These are phyloP conservation scores for Pinna nobilis DNA, from an alignment of 1,140 invertebrate species.

Conservation along the genomic window DNA sequence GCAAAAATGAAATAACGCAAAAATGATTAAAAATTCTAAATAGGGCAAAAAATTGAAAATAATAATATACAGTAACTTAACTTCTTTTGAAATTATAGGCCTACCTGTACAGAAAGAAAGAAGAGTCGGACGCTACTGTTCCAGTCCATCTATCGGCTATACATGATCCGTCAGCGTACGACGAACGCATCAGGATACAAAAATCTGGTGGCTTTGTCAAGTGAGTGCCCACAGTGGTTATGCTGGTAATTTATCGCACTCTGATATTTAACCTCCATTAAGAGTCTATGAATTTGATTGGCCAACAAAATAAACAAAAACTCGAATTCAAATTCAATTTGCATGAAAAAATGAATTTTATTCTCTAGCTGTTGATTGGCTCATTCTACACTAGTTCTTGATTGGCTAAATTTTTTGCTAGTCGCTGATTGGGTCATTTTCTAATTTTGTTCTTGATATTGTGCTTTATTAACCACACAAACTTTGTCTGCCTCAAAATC, in stretches of 20 bases:
- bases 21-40: too few relatives aligned
- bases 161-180: constrained; percentile 75
- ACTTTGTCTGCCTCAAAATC: constrained; percentile 73
- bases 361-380: constrained; percentile 76
- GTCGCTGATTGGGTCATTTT: constrained; percentile 42
- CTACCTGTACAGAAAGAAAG: constrained; percentile 74
- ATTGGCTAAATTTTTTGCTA: constrained; percentile 73
- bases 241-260: neutral
- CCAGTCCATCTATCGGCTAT: constrained; percentile 74
- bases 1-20: too few relatives aligned
- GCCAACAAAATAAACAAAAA: constrained; percentile 77
- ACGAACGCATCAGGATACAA: constrained; percentile 77
- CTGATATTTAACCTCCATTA: constrained; percentile 16
- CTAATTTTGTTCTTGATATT: constrained; percentile 77
- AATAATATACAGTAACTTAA: too few relatives aligned
- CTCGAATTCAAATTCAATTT: constrained; percentile 77
- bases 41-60: too few relatives aligned
- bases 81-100: constrained; percentile 63
- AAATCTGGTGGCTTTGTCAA: constrained; percentile 76
- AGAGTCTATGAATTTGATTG: constrained; percentile 74
- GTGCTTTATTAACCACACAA: constrained; percentile 75
- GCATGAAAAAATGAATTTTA: constrained; percentile 76
- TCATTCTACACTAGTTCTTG: constrained; percentile 75
- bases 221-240: constrained; percentile 57
- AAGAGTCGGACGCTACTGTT: constrained; percentile 58